These are phyloP conservation scores for Pocota personata DNA, from an alignment of 2,888 invertebrate species.

Conservation along the genomic window DNA sequence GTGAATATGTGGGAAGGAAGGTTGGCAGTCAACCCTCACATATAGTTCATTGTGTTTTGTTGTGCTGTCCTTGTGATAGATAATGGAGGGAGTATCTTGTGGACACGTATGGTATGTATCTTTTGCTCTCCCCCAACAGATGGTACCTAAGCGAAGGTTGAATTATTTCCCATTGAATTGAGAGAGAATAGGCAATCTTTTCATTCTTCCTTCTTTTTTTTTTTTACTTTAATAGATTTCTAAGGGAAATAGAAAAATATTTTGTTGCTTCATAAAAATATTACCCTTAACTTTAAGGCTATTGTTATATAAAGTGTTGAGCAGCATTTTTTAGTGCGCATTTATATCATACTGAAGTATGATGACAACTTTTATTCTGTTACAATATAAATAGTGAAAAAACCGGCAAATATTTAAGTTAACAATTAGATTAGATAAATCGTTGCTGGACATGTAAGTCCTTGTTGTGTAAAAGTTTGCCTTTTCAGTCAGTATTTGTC, in stretches of 20 bases:
- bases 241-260: not conserved
- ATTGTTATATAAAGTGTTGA: too few relatives aligned
- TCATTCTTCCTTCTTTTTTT: too few relatives aligned
- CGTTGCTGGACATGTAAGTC: too few relatives aligned
- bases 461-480: too few relatives aligned
- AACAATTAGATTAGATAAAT: too few relatives aligned
- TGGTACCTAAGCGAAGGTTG: conserved; percentile 20
- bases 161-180: conserved; percentile 36
- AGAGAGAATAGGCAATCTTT: not conserved
- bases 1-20: not conserved
- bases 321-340: too few relatives aligned
- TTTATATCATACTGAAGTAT: too few relatives aligned
- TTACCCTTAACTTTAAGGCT: not conserved
- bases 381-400: too few relatives aligned
- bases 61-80: conserved; percentile 41
- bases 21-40: not conserved
- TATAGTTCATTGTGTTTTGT: conserved; percentile 18
- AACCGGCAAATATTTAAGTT: too few relatives aligned
- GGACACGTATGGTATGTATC: conserved; percentile 7
- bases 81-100: conserved; percentile 33
- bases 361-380: too few relatives aligned
- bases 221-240: not conserved
- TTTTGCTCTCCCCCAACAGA: not conserved
- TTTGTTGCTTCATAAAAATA: not conserved
- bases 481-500: too few relatives aligned